phyloP scores from a whole-genome alignment of 2,888 invertebrate species.

The Oxyteleia sp. region DNA sequence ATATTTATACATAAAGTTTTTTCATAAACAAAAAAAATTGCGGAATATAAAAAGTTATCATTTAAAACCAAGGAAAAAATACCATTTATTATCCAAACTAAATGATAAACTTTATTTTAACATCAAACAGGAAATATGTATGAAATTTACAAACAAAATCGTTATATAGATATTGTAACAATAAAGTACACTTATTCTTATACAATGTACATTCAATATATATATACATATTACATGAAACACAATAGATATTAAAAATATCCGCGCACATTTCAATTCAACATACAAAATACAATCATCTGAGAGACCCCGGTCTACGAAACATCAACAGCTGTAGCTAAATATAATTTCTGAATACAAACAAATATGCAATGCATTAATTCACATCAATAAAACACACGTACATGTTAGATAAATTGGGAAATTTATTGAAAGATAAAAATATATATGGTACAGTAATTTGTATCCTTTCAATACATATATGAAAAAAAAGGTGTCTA shows the following conservation, averaged over 20 bases:
- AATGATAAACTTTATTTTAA: constrained; percentile 38
- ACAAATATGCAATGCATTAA: constrained; percentile 40
- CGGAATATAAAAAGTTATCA: no score
- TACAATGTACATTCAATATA: constrained; percentile 49
- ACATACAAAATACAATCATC: constrained; percentile 59
- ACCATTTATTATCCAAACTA: not conserved
- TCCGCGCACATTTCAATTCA: constrained; percentile 43
- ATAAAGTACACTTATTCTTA: constrained; percentile 36
- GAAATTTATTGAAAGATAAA: constrained; percentile 83
- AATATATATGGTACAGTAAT: constrained; percentile 83
- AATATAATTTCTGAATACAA: constrained; percentile 16
- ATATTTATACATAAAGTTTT: no score
- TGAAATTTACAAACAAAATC: constrained; percentile 9
- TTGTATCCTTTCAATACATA: constrained; percentile 76
- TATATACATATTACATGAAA: constrained; percentile 53
- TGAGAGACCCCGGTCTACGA: constrained; percentile 21
- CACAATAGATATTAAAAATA: constrained; percentile 60
- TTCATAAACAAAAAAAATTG: no score
- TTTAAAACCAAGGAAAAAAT: no score
- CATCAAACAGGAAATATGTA: constrained; percentile 7
- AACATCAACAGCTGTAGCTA: constrained; percentile 9
- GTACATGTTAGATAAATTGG: constrained; percentile 73
- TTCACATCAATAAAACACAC: constrained; percentile 54
- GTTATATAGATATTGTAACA: constrained; percentile 34
- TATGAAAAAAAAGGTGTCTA: constrained; percentile 76